A percentile compares a stretch with the other conserved stretches of the same genome.
Conservation (phyloP, 2,797 vertebrate species). For the Tolypeutes matacus region DNA sequence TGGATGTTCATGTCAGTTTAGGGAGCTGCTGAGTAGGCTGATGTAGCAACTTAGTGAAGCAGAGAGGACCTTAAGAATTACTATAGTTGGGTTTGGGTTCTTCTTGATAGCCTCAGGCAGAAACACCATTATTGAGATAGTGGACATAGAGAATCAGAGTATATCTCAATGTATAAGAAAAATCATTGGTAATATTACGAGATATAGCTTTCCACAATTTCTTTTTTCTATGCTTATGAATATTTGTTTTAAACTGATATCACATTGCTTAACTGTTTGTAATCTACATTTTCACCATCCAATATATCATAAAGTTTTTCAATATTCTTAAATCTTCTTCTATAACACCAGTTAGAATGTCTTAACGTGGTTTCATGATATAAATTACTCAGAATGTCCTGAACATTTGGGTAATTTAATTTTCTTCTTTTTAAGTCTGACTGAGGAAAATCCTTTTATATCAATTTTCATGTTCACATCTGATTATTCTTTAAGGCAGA, state of each 20-base stretch:
- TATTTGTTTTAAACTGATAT: neutral
- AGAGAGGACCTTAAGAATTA: neutral
- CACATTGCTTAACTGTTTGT: neutral
- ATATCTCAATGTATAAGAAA: neutral
- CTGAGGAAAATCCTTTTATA: neutral
- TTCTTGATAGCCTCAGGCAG: neutral
- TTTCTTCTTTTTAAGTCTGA: neutral
- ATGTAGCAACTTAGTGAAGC: neutral
- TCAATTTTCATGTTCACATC: neutral
- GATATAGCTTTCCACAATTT: neutral
- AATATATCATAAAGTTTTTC: neutral
- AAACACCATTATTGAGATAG: neutral
- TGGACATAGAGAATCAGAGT: neutral
- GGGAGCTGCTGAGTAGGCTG: neutral
- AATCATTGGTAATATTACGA: neutral
- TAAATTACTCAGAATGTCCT: neutral
- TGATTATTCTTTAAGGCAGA: neutral
- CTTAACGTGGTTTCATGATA: neutral
- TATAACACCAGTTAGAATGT: neutral
- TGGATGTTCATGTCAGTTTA: neutral
- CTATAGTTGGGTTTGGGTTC: neutral
- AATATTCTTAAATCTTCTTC: neutral
- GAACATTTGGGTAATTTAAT: neutral
- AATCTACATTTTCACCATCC: neutral
- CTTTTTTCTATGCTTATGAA: neutral